phyloP scores from a whole-genome alignment of 2,888 invertebrate genomes.

The Oxyteleia sp. region DNA sequence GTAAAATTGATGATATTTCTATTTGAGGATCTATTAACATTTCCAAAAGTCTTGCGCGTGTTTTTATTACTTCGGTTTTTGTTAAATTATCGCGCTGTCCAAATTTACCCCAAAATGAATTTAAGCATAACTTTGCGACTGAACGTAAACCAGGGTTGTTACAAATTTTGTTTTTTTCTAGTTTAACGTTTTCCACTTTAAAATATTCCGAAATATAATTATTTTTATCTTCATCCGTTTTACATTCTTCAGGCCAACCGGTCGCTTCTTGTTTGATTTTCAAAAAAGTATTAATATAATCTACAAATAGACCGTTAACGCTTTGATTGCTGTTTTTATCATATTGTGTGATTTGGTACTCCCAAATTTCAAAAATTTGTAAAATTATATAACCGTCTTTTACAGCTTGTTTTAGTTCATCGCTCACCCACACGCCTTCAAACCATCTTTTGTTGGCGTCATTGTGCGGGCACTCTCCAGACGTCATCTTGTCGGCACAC shows the following conservation, averaged over 20 bases:
- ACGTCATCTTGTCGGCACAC: too few species aligned
- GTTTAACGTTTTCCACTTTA: constrained; percentile 10
- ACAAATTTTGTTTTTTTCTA: constrained; percentile 40
- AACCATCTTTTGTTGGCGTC: too few species aligned
- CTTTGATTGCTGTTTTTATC: constrained; percentile 6
- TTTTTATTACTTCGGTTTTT: constrained; percentile 1
- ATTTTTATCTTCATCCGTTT: constrained; percentile 29
- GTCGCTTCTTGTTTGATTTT: constrained; percentile 45
- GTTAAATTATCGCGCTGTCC: too few species aligned
- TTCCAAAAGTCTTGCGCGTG: not conserved
- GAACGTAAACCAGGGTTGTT: constrained; percentile 43
- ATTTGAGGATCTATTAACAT: not conserved
- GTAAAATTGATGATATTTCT: not conserved
- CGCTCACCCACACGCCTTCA: too few species aligned
- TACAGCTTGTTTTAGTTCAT: too few species aligned
- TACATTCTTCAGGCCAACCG: constrained; percentile 41
- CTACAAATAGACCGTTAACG: constrained; percentile 38
- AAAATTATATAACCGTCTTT: too few species aligned
- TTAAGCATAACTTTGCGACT: constrained; percentile 5
- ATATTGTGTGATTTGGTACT: constrained; percentile 78
- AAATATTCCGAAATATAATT: constrained; percentile 38
- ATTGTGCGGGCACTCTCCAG: too few species aligned
- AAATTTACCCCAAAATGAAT: constrained; percentile 23
- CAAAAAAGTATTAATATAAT: constrained; percentile 60
- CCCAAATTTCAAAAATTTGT: constrained; percentile 82